Conservation (phyloP, 23 tunicate genomes). For the Clavelina lepadiformis region DNA sequence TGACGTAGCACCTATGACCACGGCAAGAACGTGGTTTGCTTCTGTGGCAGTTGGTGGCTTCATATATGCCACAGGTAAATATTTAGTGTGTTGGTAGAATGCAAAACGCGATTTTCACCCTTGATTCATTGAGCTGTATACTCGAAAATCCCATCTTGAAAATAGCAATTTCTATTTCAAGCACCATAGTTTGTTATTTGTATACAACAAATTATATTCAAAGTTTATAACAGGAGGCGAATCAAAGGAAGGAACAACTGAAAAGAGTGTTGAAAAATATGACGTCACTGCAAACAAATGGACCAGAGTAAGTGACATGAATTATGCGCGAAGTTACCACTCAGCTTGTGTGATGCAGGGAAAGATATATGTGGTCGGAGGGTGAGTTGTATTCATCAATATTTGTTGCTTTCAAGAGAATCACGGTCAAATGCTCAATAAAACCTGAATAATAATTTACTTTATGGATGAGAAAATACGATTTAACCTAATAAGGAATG, state of each 20-base stretch:
- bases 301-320: slow-evolving; percentile 5
- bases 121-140: too few species aligned
- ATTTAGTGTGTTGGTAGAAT: too few species aligned
- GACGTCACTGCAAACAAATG: slow-evolving; percentile 15
- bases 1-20: slow-evolving; percentile 25
- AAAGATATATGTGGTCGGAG: slow-evolving; percentile 32
- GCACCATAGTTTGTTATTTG: too few species aligned
- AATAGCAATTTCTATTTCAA: too few species aligned
- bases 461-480: too few species aligned
- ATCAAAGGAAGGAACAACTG: slow-evolving; percentile 8
- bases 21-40: slow-evolving; percentile 24
- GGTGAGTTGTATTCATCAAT: slow-evolving; percentile 12
- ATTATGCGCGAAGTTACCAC: slow-evolving; percentile 7
- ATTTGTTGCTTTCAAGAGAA: background rate
- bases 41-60: slow-evolving; percentile 19
- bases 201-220: background rate
- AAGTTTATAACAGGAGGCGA: slow-evolving; percentile 38
- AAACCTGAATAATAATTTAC: background rate
- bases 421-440: background rate
- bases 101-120: too few species aligned
- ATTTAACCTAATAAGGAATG: too few species aligned
- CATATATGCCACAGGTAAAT: slow-evolving; percentile 35
- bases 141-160: too few species aligned
- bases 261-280: slow-evolving; percentile 23
- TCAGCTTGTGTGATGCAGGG: slow-evolving; percentile 30